These are phyloP conservation scores for Iselma pallidipennis DNA, from an alignment of 2,888 invertebrate species.

Conservation along the genomic window DNA sequence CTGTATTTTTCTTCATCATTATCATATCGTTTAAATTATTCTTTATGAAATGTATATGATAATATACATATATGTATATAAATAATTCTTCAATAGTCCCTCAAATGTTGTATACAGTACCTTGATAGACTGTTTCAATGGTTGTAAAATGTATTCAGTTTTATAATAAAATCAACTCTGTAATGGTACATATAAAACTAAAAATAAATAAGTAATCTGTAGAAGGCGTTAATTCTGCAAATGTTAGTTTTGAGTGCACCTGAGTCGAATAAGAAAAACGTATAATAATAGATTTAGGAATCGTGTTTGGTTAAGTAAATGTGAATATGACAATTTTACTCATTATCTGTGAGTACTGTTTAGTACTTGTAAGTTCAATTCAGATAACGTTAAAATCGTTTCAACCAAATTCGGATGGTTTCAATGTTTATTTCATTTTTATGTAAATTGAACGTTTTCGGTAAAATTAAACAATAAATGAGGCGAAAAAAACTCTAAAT, in stretches of 20 bases:
- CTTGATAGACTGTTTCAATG: neutral
- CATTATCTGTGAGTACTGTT: no score
- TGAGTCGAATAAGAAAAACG: neutral
- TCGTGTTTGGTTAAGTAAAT: neutral
- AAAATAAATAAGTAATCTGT: neutral
- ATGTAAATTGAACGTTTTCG: slow-evolving; percentile 15
- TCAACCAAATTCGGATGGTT: neutral
- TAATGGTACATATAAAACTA: neutral
- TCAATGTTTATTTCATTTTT: slow-evolving; percentile 15
- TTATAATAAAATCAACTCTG: neutral
- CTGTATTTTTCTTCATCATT: neutral
- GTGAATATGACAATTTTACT: neutral
- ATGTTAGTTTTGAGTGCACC: neutral
- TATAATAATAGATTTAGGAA: neutral
- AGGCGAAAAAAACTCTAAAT: slow-evolving; percentile 4
- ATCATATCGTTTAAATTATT: neutral
- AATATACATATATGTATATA: neutral
- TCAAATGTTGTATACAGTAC: neutral
- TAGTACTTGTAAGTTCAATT: neutral
- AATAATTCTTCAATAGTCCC: neutral
- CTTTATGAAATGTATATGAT: neutral
- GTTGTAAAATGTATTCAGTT: neutral
- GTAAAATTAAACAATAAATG: slow-evolving; percentile 20
- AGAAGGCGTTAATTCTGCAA: neutral
- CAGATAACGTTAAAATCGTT: neutral